Evolutionary conservation across 2,797 vertebrate species (phyloP), one percentile per base, ranked within the genome.

Genomic region (Phalloptychus januarius): DNA sequence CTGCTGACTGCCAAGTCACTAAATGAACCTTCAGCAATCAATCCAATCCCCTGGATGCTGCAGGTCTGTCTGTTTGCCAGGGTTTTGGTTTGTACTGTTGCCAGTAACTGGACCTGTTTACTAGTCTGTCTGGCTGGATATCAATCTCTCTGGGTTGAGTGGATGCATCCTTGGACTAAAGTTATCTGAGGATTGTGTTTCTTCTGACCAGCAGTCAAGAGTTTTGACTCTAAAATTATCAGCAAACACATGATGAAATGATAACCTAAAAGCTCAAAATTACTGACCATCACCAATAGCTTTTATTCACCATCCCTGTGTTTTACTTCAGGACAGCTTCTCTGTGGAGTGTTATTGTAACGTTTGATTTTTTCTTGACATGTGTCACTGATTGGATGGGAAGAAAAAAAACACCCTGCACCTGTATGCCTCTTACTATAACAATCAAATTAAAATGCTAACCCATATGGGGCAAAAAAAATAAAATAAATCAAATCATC

Each of bases 21-120:
- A 65, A 50, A 54, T 46, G 4, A 28, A 72, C 78, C 71, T 76
- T 48, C 45, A 63, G 40, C 48, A 45, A 45, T 56, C 79, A 50
- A 18, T 73, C 25, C 63, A 12, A 40, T 23, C 70, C 38, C 45
- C 11, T 20, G 31, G 44, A 72, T 46, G 81, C 80, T 44, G 40
- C 67, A 70, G 40, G 67, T 70, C 38, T 78, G 69, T 31, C 25
- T 31, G 46, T 74, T 44, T 85, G 74, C 77, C 72, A 74, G n/a
- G 31, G 52, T 73, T 45, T 72, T 11, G 36, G 46, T 77, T 42
- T 77, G 63, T 45, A 42, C 71, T 36, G 3, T 76, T 73, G 52
- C 80, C 76, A 72, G 46, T 40, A 79, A 40, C 73, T 77, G 31
- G 13, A 78, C 67, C 79, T 75, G 82, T 78, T 72, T 48, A 80